Evolutionary conservation across 1,140 invertebrate species (phyloP), one percentile per base, ranked within the genome.

Genomic region (Frieseomelitta varia): DNA sequence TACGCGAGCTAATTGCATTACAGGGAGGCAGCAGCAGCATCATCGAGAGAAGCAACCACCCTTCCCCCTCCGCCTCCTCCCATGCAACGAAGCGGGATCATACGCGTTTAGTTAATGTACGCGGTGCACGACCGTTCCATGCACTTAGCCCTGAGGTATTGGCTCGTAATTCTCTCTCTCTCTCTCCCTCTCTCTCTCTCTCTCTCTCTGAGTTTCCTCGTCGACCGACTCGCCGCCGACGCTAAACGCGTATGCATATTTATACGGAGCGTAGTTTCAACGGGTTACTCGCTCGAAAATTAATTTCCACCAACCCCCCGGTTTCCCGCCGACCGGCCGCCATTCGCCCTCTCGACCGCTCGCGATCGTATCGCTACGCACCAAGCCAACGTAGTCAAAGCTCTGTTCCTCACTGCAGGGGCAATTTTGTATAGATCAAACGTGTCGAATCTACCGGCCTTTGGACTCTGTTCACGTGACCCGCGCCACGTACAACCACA

Each of bases 71-170:
- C 12, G 30, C 53, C 19, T 6, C 1, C 63, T 65, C n/a, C 8
- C 63, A 30, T 8, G 71, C 53, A 63, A 14, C 55, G 39, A 56
- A 51, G 61, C 47, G 30, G 58, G 79, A 75, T 85, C 72, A 56
- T 71, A 81, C 84, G 79, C 79, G 69, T 81, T 85, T 63, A 71
- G 65, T 85, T 65, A 80, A 78, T 74, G 71, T 39, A 71, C 65
- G 74, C 56, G 55, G n/a, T 63, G 51, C 67, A 27, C 74, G n/a
- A 53, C 85, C 65, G 24, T 73, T 76, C 65, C 47, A 58, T 80
- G 87, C 86, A 88, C 87, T 88, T 88, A 88, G 73, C 86, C 78
- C 61, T 79, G 78, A 88, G 87, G 72, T 85, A 88, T 88, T 78
- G 87, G 81, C 86, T 68, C 61, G 69, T 88, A 83, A 84, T 61